phyloP scores from a whole-genome alignment of 2,888 invertebrate genomes.

The Diplazon laetatorius region DNA sequence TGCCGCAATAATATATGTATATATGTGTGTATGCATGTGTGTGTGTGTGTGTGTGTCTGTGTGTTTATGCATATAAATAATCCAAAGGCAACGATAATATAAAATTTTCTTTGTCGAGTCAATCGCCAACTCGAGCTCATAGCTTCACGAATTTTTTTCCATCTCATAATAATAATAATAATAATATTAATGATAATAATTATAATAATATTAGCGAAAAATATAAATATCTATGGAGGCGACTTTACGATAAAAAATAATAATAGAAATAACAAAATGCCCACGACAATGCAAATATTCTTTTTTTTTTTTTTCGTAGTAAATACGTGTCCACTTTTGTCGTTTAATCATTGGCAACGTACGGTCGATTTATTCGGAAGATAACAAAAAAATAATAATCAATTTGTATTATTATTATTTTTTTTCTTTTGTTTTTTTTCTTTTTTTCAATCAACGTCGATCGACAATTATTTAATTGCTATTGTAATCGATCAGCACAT shows the following conservation, averaged over 20 bases:
- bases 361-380: constrained; percentile 38
- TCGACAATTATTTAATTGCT: constrained; percentile 60
- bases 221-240: constrained; percentile 37
- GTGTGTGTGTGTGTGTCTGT: not conserved
- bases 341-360: constrained; percentile 24
- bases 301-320: too few relatives aligned
- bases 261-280: too few relatives aligned
- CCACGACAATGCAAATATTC: too few relatives aligned
- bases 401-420: too few relatives aligned
- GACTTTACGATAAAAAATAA: constrained; percentile 15
- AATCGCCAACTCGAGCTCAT: not conserved
- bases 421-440: too few relatives aligned
- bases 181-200: not conserved
- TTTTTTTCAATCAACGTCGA: constrained; percentile 57
- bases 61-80: constrained; percentile 9
- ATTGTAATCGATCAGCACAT: constrained; percentile 37
- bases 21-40: not conserved
- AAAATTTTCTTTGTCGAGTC: constrained; percentile 2
- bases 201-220: too few relatives aligned
- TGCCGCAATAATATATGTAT: too few relatives aligned
- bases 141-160: constrained; percentile 14
- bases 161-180: constrained; percentile 43
- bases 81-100: constrained; percentile 1
- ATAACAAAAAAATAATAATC: not conserved
- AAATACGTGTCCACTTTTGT: constrained; percentile 36